These are phyloP conservation scores for Anoplopoma fimbria DNA, from an alignment of 2,113 vertebrate species.

Conservation along the genomic window DNA sequence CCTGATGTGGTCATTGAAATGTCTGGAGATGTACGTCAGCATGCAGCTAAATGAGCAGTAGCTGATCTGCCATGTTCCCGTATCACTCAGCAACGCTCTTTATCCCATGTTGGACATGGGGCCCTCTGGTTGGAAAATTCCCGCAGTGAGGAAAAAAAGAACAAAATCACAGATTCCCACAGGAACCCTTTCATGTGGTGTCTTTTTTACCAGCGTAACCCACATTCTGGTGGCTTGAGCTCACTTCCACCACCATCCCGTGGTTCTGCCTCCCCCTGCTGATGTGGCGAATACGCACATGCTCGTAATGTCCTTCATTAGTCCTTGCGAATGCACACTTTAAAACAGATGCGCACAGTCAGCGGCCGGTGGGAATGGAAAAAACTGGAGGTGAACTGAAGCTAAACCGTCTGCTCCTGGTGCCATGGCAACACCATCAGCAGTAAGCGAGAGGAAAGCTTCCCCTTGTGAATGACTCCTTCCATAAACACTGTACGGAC, in stretches of 20 bases:
- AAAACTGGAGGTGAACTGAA: conserved; percentile 44
- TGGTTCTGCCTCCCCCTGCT: conserved; percentile 47
- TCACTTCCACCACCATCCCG: conserved; percentile 63
- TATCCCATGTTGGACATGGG: conserved; percentile 59
- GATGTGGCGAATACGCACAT: conserved; percentile 56
- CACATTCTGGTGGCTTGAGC: conserved; percentile 74
- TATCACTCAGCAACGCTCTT: conserved; percentile 43
- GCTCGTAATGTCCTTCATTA: conserved; percentile 65
- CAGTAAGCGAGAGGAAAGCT: conserved; percentile 7
- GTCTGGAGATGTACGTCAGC: conserved; percentile 14
- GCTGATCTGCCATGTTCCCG: conserved; percentile 25
- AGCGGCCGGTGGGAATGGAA: conserved; percentile 52
- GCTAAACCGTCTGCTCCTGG: conserved; percentile 32
- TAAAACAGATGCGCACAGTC: conserved; percentile 46
- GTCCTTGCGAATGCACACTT: conserved; percentile 37
- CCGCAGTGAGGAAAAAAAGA: conserved; percentile 26
- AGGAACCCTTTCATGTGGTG: conserved; percentile 77
- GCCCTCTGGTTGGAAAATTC: conserved; percentile 56
- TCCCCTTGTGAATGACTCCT: conserved; percentile 21
- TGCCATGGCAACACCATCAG: conserved; percentile 48
- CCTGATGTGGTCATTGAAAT: conserved; percentile 1
- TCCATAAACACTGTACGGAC: conserved; percentile 44
- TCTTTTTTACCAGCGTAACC: conserved; percentile 53
- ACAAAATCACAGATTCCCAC: conserved; percentile 46
- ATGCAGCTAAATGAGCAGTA: conserved; percentile 31